phyloP scores from a whole-genome alignment of 2,113 vertebrate genomes.

The Charina bottae region DNA sequence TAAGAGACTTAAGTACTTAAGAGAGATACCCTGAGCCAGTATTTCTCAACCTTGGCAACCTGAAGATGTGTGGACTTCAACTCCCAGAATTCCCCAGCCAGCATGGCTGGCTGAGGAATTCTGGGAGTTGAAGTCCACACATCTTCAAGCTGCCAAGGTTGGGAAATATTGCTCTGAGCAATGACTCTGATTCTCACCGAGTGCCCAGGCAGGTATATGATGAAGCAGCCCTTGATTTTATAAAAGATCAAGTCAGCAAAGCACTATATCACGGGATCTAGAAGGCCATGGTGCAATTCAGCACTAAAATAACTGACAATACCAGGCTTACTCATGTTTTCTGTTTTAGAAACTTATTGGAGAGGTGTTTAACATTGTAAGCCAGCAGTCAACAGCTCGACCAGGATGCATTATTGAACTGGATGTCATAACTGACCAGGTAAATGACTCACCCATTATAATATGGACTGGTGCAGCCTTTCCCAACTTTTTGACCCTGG shows the following conservation, averaged over 20 bases:
- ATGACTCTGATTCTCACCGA: neutral
- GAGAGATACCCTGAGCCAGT: neutral
- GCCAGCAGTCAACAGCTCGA: slow-evolving; percentile 97
- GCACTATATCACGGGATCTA: too few relatives aligned
- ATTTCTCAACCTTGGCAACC: too few relatives aligned
- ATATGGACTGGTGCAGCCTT: neutral
- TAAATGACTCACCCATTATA: slow-evolving; percentile 63
- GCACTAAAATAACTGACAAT: neutral
- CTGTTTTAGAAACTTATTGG: slow-evolving; percentile 93
- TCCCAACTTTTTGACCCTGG: too few relatives aligned
- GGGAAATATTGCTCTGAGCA: too few relatives aligned
- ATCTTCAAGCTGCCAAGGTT: too few relatives aligned
- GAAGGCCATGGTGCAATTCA: neutral
- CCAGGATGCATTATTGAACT: slow-evolving; percentile 98
- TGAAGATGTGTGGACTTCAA: too few relatives aligned
- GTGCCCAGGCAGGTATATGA: neutral
- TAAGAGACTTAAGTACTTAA: neutral
- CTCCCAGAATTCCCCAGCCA: too few relatives aligned
- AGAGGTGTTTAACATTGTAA: slow-evolving; percentile 98
- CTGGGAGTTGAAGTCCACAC: too few relatives aligned
- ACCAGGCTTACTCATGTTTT: slow-evolving; percentile 28
- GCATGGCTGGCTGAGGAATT: too few relatives aligned
- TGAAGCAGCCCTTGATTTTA: neutral
- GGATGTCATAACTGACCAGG: slow-evolving; percentile 94
- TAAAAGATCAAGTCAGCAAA: neutral